These are phyloP conservation scores for Heliconius nattereri DNA, from an alignment of 1,140 invertebrate genomes.

Conservation along the genomic window DNA sequence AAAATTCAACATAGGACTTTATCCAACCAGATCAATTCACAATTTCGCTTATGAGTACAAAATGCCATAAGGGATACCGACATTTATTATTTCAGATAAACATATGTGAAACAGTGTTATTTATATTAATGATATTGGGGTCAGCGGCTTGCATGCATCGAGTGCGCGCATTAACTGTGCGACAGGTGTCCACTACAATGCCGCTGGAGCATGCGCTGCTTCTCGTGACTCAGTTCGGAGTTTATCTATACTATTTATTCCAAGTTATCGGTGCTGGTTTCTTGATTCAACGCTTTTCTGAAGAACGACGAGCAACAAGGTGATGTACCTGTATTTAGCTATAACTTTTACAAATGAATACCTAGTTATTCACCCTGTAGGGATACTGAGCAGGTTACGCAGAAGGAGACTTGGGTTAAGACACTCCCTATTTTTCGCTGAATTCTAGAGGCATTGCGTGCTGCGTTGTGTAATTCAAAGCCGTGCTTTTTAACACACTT, in stretches of 20 bases:
- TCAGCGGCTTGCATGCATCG: constrained; percentile 81
- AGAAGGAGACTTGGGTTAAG: too few species aligned
- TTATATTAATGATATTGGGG: constrained; percentile 81
- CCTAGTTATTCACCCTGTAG: not conserved
- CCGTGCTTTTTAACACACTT: too few species aligned
- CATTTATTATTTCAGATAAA: constrained; percentile 61
- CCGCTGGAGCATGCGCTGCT: constrained; percentile 86
- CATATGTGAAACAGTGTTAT: constrained; percentile 84
- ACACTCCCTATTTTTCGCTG: too few species aligned
- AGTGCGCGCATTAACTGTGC: constrained; percentile 68
- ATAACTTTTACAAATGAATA: not conserved
- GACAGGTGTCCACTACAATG: constrained; percentile 62
- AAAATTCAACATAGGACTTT: not conserved
- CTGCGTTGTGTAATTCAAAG: too few species aligned
- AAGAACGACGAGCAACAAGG: constrained; percentile 64
- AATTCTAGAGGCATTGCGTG: too few species aligned
- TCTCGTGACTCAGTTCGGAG: constrained; percentile 85
- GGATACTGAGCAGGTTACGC: too few species aligned
- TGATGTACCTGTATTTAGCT: constrained; percentile 30
- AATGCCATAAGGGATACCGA: too few species aligned
- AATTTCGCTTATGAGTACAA: too few species aligned
- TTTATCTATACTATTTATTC: constrained; percentile 87
- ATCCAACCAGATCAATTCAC: too few species aligned
- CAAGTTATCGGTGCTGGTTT: constrained; percentile 83
- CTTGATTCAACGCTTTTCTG: constrained; percentile 61